Evolutionary conservation across 2,797 vertebrate species (phyloP), one percentile per base, ranked within the genome.

Genomic region (Sciurus carolinensis): DNA sequence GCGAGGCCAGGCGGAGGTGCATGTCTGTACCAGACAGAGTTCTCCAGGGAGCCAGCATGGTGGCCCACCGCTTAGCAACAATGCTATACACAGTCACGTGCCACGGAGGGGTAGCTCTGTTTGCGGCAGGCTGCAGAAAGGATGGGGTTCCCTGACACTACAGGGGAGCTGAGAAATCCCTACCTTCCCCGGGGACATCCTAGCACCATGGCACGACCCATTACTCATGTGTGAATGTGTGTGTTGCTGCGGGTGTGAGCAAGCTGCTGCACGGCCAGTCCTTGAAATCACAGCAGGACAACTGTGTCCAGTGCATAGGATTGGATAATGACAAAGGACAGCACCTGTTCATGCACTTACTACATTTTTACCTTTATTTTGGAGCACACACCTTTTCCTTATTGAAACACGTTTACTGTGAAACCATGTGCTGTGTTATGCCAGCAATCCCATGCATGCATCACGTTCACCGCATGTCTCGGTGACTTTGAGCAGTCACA

Each of bases 41-140:
- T 44, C 15, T 86, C 6, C 3, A 33, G 76, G 66, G 8, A 50
- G 57, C 24, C 18, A 18, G 11, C 8, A 13, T 50, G 17, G 39
- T 1, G 22, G 24, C 2, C 47, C 62, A 2, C 1, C 39, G 9
- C 5, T n/a, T 22, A 83, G 3, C 12, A 12, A 28, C 7, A 9
- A 1, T 28, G 14, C 18, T 28, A 28, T 15, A 10, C 36, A 9
- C 24, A 28, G 54, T 7, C 18, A 9, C 1, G 24, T 28, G n/a
- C 13, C 54, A 59, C 7, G 0, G n/a, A 36, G 57, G 24, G 22
- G 26, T 1, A 13, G 24, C 20, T 39, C n/a, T 14, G 54, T 18
- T 22, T 30, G 28, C 3, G 39, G 22, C 28, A 14, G 24, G 15
- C 3, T 14, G 24, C 26, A 81, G 14, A 39, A 7, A 42, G 12